Conservation (phyloP, 2,113 vertebrate species). For the Argyrosomus japonicus region DNA sequence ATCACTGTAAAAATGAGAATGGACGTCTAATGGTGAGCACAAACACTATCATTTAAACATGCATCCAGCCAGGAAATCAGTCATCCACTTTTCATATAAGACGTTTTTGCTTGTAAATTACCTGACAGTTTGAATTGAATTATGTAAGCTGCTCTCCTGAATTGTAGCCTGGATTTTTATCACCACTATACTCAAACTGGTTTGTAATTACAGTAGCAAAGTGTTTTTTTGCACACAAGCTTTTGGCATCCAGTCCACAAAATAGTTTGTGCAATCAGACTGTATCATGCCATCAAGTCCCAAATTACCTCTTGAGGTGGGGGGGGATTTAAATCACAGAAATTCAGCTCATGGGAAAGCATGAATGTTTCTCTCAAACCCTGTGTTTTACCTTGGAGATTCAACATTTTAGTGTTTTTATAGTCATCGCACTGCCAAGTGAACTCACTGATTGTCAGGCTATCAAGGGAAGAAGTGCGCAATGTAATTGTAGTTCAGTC, state of each 20-base stretch:
- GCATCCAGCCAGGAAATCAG: constrained; percentile 4
- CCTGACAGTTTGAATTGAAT: constrained; percentile 17
- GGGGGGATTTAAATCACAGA: constrained; percentile 9
- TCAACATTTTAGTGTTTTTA: background rate
- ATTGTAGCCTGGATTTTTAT: constrained; percentile 4
- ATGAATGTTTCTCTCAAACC: background rate
- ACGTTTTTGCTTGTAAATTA: constrained; percentile 2
- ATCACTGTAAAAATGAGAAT: background rate
- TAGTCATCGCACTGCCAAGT: background rate
- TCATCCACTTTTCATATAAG: background rate
- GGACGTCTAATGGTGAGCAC: background rate
- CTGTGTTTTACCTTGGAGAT: background rate
- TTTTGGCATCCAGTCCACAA: constrained; percentile 23
- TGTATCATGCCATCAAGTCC: background rate
- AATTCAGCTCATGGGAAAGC: background rate
- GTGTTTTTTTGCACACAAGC: constrained; percentile 14
- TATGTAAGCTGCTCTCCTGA: background rate
- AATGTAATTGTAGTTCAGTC: background rate
- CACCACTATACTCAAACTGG: background rate
- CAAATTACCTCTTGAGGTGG: constrained; percentile 31
- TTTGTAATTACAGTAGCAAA: constrained; percentile 32
- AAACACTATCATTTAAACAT: background rate
- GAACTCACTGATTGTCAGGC: background rate
- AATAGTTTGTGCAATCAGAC: constrained; percentile 26
- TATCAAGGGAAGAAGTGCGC: background rate